Conservation (phyloP, 1,140 invertebrate genomes). For the Aricia agestis region DNA sequence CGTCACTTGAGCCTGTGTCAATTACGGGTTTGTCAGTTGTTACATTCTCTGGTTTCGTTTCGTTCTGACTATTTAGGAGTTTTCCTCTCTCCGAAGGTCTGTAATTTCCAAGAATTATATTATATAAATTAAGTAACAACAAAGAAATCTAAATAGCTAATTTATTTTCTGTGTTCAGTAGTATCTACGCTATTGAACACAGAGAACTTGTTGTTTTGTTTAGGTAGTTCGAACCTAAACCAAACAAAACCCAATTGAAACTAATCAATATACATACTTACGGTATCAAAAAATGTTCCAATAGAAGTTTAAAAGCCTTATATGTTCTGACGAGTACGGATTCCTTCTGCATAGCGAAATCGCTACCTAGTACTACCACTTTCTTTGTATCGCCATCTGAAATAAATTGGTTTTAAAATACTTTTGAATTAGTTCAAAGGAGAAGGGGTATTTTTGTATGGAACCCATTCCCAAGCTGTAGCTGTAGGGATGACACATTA, state of each 20-base stretch:
- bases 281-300: slow-evolving; percentile 43
- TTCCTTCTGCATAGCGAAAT: slow-evolving; percentile 40
- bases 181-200: too few relatives aligned
- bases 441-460: too few relatives aligned
- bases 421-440: too few relatives aligned
- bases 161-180: too few relatives aligned
- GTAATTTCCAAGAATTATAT: slow-evolving; percentile 9
- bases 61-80: slow-evolving; percentile 21
- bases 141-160: too few relatives aligned
- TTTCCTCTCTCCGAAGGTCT: slow-evolving; percentile 40
- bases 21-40: neutral
- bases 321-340: slow-evolving; percentile 37
- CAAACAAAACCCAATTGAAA: too few relatives aligned
- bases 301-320: slow-evolving; percentile 44
- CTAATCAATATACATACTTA: slow-evolving; percentile 31
- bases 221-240: too few relatives aligned
- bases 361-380: slow-evolving; percentile 46
- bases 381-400: slow-evolving; percentile 45
- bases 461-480: too few relatives aligned
- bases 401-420: neutral
- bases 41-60: slow-evolving; percentile 12
- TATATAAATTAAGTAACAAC: too few relatives aligned
- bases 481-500: too few relatives aligned
- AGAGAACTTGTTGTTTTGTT: too few relatives aligned
- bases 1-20: slow-evolving; percentile 32